phyloP scores from a whole-genome alignment of 2,797 vertebrate species.

The Galagoides demidoff region DNA sequence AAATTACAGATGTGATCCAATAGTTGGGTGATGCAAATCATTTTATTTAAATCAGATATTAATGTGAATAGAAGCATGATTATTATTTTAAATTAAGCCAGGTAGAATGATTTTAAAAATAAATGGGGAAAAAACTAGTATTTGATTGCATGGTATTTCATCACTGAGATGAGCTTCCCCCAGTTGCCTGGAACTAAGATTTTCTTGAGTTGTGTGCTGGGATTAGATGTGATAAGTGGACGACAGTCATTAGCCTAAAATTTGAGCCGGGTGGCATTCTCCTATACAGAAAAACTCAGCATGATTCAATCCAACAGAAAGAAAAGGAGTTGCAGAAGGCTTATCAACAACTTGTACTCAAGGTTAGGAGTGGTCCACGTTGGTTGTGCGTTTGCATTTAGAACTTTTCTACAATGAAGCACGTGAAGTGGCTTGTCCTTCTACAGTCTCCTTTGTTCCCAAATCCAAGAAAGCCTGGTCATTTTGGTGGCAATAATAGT shows the following conservation, averaged over 20 bases:
- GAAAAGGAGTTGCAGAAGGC: neutral
- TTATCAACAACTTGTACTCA: neutral
- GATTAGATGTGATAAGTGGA: neutral
- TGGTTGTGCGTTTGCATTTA: neutral
- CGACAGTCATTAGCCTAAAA: neutral
- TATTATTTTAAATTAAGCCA: neutral
- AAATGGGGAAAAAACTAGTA: neutral
- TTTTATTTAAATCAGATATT: neutral
- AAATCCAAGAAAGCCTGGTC: neutral
- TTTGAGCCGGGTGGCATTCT: neutral
- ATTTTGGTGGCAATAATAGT: neutral
- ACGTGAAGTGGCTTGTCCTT: neutral
- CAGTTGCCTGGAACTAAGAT: neutral
- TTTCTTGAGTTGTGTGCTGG: neutral
- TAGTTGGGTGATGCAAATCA: neutral
- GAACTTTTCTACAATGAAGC: neutral
- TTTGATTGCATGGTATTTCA: neutral
- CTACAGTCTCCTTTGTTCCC: neutral
- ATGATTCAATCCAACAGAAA: neutral
- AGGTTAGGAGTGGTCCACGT: neutral
- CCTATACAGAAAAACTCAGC: neutral
- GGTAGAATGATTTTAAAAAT: neutral
- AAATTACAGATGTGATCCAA: neutral
- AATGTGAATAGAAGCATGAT: neutral
- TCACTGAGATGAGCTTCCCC: neutral